phyloP scores from a whole-genome alignment of 1,140 invertebrate species.

The Aleiodes sp. region DNA sequence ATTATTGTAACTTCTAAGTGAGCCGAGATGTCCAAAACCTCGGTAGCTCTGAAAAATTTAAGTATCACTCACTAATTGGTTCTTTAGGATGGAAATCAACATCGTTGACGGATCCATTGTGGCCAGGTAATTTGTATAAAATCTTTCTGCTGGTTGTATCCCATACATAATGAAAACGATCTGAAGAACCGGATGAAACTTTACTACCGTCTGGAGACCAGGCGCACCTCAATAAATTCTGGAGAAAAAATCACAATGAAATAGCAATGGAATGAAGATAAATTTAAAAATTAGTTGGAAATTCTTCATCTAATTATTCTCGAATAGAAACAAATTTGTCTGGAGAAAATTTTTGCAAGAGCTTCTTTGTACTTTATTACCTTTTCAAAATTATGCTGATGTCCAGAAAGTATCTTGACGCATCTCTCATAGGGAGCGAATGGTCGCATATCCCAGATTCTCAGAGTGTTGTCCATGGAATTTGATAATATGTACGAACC shows the following conservation, averaged over 20 bases:
- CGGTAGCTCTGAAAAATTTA: neutral
- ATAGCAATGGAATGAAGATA: constrained; percentile 20
- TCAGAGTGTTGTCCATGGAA: constrained; percentile 94
- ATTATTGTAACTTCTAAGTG: no score
- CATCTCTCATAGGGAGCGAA: constrained; percentile 91
- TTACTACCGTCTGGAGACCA: constrained; percentile 85
- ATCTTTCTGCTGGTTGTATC: constrained; percentile 91
- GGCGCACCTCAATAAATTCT: constrained; percentile 78
- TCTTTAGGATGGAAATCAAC: constrained; percentile 96
- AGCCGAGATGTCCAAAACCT: no score
- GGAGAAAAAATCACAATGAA: constrained; percentile 36
- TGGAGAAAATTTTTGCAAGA: no score
- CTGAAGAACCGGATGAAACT: constrained; percentile 90
- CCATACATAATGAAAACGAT: constrained; percentile 97
- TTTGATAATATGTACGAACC: constrained; percentile 96
- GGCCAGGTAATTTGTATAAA: constrained; percentile 97
- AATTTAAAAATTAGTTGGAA: neutral
- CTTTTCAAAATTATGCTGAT: constrained; percentile 99
- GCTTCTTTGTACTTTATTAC: constrained; percentile 70
- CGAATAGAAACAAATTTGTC: neutral
- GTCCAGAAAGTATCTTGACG: constrained; percentile 91
- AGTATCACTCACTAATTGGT: constrained; percentile 77
- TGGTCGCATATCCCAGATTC: constrained; percentile 84
- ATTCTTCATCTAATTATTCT: neutral
- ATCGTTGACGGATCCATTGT: constrained; percentile 97